Evolutionary conservation across 1,140 invertebrate species (phyloP).

Genomic region (Trialeurodes vaporariorum): DNA sequence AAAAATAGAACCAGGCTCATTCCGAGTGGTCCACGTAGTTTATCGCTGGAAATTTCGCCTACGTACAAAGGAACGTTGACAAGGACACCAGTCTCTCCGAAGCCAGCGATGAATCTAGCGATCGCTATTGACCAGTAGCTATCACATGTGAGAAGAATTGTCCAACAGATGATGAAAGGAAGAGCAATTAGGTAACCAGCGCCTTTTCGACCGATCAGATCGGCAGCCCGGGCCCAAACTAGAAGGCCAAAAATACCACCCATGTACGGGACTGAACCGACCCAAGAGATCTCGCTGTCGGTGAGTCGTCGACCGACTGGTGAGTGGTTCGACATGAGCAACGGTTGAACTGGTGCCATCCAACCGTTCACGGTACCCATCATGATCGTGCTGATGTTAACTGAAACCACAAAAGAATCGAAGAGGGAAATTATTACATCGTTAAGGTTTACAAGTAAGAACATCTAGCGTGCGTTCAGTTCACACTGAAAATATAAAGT

Average conservation of each 20-base stretch:
- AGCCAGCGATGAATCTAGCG: conserved; percentile 61
- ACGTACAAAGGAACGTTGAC: conserved; percentile 76
- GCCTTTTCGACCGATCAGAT: conserved; percentile 60
- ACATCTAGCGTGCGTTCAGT: too few relatives aligned
- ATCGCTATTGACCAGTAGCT: conserved; percentile 48
- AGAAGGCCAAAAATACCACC: conserved; percentile 63
- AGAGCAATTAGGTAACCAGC: conserved; percentile 53
- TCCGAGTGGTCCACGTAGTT: conserved; percentile 64
- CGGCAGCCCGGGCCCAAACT: conserved; percentile 52
- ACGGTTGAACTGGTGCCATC: neutral
- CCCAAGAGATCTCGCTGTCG: conserved; percentile 43
- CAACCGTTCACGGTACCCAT: too few relatives aligned
- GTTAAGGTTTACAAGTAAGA: too few relatives aligned
- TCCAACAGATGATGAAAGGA: conserved; percentile 66
- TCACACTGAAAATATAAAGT: too few relatives aligned
- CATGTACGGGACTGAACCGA: conserved; percentile 62
- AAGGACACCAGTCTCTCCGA: conserved; percentile 60
- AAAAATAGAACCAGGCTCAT: conserved; percentile 72
- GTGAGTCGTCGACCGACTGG: conserved; percentile 30
- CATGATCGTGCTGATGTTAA: too few relatives aligned
- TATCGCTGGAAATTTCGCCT: conserved; percentile 70
- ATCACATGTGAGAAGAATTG: conserved; percentile 50
- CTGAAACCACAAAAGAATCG: too few relatives aligned
- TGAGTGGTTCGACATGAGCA: neutral
- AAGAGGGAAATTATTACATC: too few relatives aligned